These are phyloP conservation scores for Tachystola acroxantha DNA, from an alignment of 2,888 invertebrate genomes.

Conservation along the genomic window DNA sequence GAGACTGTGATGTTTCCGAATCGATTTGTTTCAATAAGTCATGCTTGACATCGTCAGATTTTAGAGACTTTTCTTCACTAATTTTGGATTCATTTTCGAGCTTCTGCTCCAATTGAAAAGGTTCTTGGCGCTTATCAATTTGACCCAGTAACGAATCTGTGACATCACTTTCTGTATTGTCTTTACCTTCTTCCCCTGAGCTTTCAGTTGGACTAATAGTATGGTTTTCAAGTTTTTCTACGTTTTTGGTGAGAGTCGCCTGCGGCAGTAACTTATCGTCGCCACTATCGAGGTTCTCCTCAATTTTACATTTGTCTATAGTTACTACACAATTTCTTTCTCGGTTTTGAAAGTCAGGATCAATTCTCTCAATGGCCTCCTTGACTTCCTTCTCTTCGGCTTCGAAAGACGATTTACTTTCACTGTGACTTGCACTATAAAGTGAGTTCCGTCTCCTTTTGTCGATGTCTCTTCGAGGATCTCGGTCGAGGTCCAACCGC, in stretches of 20 bases:
- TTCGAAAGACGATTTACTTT: slow-evolving; percentile 28
- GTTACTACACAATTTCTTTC: slow-evolving; percentile 14
- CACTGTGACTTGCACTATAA: slow-evolving; percentile 19
- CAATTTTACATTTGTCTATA: slow-evolving; percentile 12
- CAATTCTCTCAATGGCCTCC: slow-evolving; percentile 27
- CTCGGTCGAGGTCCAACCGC: slow-evolving; percentile 27
- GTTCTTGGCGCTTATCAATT: slow-evolving; percentile 27
- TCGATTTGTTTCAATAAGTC: slow-evolving; percentile 36
- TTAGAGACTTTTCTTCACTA: slow-evolving; percentile 32
- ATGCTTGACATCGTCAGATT: slow-evolving; percentile 31
- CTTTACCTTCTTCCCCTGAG: not conserved
- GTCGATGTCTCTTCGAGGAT: slow-evolving; percentile 43
- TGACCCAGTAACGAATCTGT: slow-evolving; percentile 36
- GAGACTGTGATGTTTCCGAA: slow-evolving; percentile 26
- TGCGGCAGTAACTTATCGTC: slow-evolving; percentile 5
- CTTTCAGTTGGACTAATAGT: slow-evolving; percentile 3
- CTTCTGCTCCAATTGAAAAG: slow-evolving; percentile 35
- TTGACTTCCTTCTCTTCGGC: slow-evolving; percentile 29
- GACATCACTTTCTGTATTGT: slow-evolving; percentile 29
- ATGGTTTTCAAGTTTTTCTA: slow-evolving; percentile 8
- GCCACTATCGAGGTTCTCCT: slow-evolving; percentile 10
- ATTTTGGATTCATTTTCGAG: slow-evolving; percentile 32
- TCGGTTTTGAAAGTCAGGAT: slow-evolving; percentile 26
- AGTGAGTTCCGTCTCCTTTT: slow-evolving; percentile 36
- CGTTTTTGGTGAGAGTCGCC: slow-evolving; percentile 5